Percentiles rank a stretch among this genome's conserved stretches.
Evolutionary conservation across 2,888 invertebrate species (phyloP).

Genomic region (Xylophagus ater): DNA sequence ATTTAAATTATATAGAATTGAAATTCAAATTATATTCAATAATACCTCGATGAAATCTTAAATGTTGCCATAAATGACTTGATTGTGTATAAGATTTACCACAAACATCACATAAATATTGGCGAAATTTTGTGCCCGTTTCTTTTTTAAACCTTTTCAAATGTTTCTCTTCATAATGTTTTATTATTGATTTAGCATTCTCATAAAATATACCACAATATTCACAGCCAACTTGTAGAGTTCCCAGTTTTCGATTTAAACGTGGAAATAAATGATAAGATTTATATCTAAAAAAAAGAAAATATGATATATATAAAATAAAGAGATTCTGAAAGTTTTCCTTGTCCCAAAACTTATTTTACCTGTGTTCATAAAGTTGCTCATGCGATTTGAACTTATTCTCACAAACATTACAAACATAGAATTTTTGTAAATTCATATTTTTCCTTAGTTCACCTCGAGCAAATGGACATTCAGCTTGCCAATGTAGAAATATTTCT

Average conservation of each 20-base stretch:
- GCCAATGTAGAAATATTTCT: conserved; percentile 46
- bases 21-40: too few species aligned
- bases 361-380: conserved; percentile 36
- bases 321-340: not conserved
- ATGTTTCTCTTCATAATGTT: conserved; percentile 47
- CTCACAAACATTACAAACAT: conserved; percentile 37
- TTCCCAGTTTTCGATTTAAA: conserved; percentile 20
- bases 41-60: conserved; percentile 53
- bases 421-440: conserved; percentile 26
- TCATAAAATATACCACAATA: conserved; percentile 31
- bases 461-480: conserved; percentile 37
- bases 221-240: conserved; percentile 31
- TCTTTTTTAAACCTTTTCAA: conserved; percentile 40
- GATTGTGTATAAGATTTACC: conserved; percentile 52
- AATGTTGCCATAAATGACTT: conserved; percentile 54
- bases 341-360: conserved; percentile 11
- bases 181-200: conserved; percentile 31
- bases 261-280: conserved; percentile 36
- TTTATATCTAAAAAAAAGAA: conserved; percentile 25
- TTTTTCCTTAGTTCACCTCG: conserved; percentile 22
- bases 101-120: conserved; percentile 49
- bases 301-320: not conserved
- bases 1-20: conserved; percentile 1
- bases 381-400: conserved; percentile 31
- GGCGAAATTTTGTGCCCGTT: conserved; percentile 28